A percentile compares a stretch with the other conserved stretches of the same genome.
Conservation (phyloP, 2,113 vertebrate genomes). For the Smithornis capensis region DNA sequence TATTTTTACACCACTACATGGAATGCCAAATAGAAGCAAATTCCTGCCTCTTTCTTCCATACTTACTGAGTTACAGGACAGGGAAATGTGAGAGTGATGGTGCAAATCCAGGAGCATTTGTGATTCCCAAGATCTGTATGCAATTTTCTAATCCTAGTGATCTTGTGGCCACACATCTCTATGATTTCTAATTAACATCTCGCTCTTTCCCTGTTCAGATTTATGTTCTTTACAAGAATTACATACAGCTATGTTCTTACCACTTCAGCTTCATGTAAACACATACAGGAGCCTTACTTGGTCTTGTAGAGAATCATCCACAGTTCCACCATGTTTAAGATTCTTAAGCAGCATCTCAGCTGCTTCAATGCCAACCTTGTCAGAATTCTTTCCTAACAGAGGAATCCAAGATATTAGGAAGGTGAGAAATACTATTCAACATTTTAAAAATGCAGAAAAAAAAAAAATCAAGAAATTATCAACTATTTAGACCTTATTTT, state of each 20-base stretch:
- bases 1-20: background rate
- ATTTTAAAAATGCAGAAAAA: background rate
- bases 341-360: slow-evolving; percentile 92
- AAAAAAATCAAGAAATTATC: background rate
- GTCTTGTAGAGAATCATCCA: slow-evolving; percentile 96
- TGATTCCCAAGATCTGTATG: background rate
- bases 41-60: background rate
- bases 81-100: background rate
- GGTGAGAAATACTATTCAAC: background rate
- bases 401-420: background rate
- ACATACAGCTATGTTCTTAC: background rate
- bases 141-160: background rate
- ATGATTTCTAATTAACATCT: background rate
- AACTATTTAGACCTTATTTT: background rate
- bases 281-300: slow-evolving; percentile 78
- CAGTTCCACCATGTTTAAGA: slow-evolving; percentile 91
- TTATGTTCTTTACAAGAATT: background rate
- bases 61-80: background rate
- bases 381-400: slow-evolving; percentile 84
- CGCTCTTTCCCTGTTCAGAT: background rate
- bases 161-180: background rate
- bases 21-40: background rate
- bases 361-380: slow-evolving; percentile 92
- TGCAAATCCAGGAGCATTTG: background rate
- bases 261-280: background rate